These are phyloP conservation scores for Cotesia vestalis DNA, from an alignment of 1,140 invertebrate species.

Conservation along the genomic window DNA sequence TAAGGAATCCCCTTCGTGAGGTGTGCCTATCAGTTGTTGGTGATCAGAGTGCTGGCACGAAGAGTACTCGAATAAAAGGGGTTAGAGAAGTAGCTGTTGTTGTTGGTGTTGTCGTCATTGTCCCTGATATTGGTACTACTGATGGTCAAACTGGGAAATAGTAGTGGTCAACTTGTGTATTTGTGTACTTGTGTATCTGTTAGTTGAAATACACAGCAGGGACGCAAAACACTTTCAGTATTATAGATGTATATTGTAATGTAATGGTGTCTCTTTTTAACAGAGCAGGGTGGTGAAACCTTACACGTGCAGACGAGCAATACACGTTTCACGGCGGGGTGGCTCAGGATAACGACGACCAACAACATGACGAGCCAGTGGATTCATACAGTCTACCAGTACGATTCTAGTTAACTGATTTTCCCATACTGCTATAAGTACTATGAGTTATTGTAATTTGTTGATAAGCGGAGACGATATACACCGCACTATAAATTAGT, in stretches of 20 bases:
- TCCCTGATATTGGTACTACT: neutral
- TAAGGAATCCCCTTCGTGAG: slow-evolving; percentile 54
- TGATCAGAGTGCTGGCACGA: slow-evolving; percentile 44
- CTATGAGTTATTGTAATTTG: slow-evolving; percentile 28
- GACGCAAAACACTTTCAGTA: neutral
- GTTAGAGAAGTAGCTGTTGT: neutral
- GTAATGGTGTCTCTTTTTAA: slow-evolving; percentile 3
- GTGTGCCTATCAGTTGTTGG: slow-evolving; percentile 51
- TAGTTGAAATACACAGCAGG: no score
- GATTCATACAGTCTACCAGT: neutral
- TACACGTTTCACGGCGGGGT: slow-evolving; percentile 26
- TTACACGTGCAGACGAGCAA: slow-evolving; percentile 29
- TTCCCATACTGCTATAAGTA: neutral
- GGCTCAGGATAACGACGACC: slow-evolving; percentile 22
- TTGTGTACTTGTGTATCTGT: neutral
- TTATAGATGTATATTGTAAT: neutral
- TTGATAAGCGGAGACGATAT: slow-evolving; percentile 1
- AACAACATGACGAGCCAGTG: slow-evolving; percentile 29
- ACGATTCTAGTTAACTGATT: slow-evolving; percentile 18
- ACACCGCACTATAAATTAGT: neutral
- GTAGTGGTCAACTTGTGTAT: slow-evolving; percentile 3
- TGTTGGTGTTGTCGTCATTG: neutral
- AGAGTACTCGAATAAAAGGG: slow-evolving; percentile 1
- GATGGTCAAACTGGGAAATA: slow-evolving; percentile 14
- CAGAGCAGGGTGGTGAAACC: neutral